These are phyloP conservation scores for Pseudachorutes palmiensis DNA, from an alignment of 1,140 invertebrate genomes.

Conservation along the genomic window DNA sequence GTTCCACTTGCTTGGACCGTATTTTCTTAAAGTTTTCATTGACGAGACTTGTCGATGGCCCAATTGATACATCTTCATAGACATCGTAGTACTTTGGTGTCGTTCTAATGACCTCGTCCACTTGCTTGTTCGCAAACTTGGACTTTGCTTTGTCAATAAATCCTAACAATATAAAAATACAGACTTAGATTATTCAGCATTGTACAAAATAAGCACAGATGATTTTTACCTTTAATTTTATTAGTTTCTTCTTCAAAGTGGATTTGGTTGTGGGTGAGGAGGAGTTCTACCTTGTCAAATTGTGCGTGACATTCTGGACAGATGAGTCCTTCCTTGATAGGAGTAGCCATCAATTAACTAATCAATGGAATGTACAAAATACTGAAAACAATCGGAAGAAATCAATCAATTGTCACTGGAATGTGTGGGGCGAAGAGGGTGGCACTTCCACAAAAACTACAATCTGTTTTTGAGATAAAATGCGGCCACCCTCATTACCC, in stretches of 20 bases:
- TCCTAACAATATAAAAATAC: slow-evolving; percentile 10
- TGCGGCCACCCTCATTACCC: too few species aligned
- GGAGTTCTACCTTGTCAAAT: not conserved
- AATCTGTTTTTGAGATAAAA: too few species aligned
- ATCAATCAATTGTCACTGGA: too few species aligned
- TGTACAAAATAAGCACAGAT: not conserved
- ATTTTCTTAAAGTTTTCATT: slow-evolving; percentile 8
- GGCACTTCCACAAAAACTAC: too few species aligned
- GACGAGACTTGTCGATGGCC: not conserved
- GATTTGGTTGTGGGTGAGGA: slow-evolving; percentile 7
- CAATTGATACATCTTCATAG: not conserved
- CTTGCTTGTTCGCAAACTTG: slow-evolving; percentile 5
- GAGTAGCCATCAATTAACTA: not conserved
- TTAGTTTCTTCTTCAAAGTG: slow-evolving; percentile 9
- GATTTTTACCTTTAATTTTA: slow-evolving; percentile 12
- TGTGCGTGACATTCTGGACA: slow-evolving; percentile 10
- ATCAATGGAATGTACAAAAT: too few species aligned
- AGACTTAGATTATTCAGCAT: not conserved
- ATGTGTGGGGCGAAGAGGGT: too few species aligned
- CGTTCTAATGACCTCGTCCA: slow-evolving; percentile 1
- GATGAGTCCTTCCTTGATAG: slow-evolving; percentile 6
- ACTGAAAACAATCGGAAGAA: too few species aligned
- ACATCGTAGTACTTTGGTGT: slow-evolving; percentile 10
- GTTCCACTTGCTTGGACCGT: not conserved
- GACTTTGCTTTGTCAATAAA: slow-evolving; percentile 13